Conservation (phyloP, 2,888 invertebrate genomes). For the Cremastinae sp. region DNA sequence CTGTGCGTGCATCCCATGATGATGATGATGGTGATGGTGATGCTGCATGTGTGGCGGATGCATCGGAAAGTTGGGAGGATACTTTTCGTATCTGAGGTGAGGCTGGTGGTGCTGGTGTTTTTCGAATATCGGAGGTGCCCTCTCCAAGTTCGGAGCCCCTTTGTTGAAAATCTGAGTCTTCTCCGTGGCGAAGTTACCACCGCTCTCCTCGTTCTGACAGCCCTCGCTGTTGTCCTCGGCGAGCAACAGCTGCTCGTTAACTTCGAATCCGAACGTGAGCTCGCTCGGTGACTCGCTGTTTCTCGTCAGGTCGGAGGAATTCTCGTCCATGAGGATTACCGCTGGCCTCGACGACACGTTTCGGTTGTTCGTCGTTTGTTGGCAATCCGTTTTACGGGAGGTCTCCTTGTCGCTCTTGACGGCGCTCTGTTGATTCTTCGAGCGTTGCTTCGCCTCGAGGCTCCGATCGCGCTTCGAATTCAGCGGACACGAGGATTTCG, state of each 20-base stretch:
- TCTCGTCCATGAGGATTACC: slow-evolving; percentile 86
- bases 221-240: slow-evolving; percentile 75
- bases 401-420: slow-evolving; percentile 65
- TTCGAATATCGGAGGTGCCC: slow-evolving; percentile 70
- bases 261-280: slow-evolving; percentile 91
- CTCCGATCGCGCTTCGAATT: slow-evolving; percentile 59
- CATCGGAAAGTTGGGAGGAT: slow-evolving; percentile 67
- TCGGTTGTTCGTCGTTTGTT: slow-evolving; percentile 46
- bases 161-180: slow-evolving; percentile 67
- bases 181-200: slow-evolving; percentile 65
- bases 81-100: slow-evolving; percentile 68
- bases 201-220: slow-evolving; percentile 63
- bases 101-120: slow-evolving; percentile 64
- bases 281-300: slow-evolving; percentile 82
- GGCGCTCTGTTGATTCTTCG: slow-evolving; percentile 63
- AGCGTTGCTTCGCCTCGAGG: slow-evolving; percentile 66
- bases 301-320: slow-evolving; percentile 71
- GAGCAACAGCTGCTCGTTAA: slow-evolving; percentile 87
- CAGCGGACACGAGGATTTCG: slow-evolving; percentile 55
- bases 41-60: slow-evolving; percentile 69
- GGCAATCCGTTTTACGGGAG: slow-evolving; percentile 62
- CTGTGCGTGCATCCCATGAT: slow-evolving; percentile 62
- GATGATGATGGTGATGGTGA: slow-evolving; percentile 55
- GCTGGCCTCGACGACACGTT: slow-evolving; percentile 83
- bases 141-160: slow-evolving; percentile 70